Evolutionary conservation across 2,113 vertebrate genomes (phyloP).

Genomic region (human (Homo sapiens)): DNA sequence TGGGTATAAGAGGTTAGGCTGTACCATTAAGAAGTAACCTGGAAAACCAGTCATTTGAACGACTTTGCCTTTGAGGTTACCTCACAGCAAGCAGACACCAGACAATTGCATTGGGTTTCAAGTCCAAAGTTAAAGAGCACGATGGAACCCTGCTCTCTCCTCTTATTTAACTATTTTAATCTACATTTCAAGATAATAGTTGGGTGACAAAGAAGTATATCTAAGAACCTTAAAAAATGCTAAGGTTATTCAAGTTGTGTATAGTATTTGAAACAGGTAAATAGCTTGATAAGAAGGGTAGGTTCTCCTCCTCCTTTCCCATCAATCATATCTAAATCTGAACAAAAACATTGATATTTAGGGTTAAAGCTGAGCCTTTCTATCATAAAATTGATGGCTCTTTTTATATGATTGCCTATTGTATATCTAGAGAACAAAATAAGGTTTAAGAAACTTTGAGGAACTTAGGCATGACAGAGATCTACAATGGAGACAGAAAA

Average conservation of each 20-base stretch:
- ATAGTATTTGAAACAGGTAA: background rate
- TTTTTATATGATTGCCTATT: slow-evolving; percentile 18
- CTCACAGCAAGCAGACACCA: slow-evolving; percentile 66
- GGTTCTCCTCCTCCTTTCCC: background rate
- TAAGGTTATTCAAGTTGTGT: background rate
- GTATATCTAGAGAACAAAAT: slow-evolving; percentile 24
- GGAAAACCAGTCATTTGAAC: slow-evolving; percentile 76
- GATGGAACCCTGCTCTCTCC: slow-evolving; percentile 14
- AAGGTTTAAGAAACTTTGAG: background rate
- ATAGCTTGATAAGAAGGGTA: background rate
- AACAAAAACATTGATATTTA: background rate
- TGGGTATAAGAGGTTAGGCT: slow-evolving; percentile 51
- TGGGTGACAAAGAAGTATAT: background rate
- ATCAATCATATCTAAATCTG: background rate
- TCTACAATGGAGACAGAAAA: slow-evolving; percentile 30
- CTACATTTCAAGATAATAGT: slow-evolving; percentile 43
- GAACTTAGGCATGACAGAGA: background rate
- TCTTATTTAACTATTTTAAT: slow-evolving; percentile 60
- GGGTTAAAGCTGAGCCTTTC: background rate
- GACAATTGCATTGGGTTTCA: slow-evolving; percentile 41
- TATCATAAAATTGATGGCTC: background rate
- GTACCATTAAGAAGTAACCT: slow-evolving; percentile 67
- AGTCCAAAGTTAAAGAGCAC: slow-evolving; percentile 58
- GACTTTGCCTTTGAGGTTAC: slow-evolving; percentile 72
- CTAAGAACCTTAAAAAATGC: background rate